Conservation (phyloP, 1,140 invertebrate genomes). For the Atta colombica region DNA sequence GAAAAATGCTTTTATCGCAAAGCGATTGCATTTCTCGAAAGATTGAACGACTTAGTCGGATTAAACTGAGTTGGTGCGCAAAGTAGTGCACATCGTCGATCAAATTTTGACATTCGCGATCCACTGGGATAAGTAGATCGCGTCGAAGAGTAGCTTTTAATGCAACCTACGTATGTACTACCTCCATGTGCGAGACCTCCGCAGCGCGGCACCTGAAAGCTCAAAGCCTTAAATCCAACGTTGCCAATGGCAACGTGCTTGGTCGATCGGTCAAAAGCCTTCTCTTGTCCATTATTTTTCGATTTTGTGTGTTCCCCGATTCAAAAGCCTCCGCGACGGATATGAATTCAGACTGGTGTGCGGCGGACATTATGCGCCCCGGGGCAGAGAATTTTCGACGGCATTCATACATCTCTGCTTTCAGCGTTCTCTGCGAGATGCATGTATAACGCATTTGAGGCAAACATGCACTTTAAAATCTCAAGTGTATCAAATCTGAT, state of each 20-base stretch:
- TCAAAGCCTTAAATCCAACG: conserved; percentile 76
- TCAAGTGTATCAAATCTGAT: conserved; percentile 37
- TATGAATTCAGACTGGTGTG: conserved; percentile 49
- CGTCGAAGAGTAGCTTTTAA: conserved; percentile 65
- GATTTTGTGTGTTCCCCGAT: conserved; percentile 62
- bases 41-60: conserved; percentile 42
- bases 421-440: conserved; percentile 18
- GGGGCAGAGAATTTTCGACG: conserved; percentile 44
- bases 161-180: conserved; percentile 41
- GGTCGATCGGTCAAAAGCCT: conserved; percentile 80
- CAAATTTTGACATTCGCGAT: conserved; percentile 46
- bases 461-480: conserved; percentile 43
- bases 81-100: conserved; percentile 41
- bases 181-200: conserved; percentile 37
- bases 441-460: conserved; percentile 9
- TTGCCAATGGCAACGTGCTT: conserved; percentile 81
- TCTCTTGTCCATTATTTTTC: conserved; percentile 73
- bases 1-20: conserved; percentile 29
- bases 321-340: conserved; percentile 44
- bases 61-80: conserved; percentile 17
- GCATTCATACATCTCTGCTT: conserved; percentile 48
- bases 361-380: conserved; percentile 26
- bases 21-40: conserved; percentile 30
- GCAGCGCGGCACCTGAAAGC: conserved; percentile 64
- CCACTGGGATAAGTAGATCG: conserved; percentile 42